Percentiles rank a stretch among this genome's conserved stretches.
phyloP scores from a whole-genome alignment of 2,888 invertebrate species.

The Trichacis sp. region DNA sequence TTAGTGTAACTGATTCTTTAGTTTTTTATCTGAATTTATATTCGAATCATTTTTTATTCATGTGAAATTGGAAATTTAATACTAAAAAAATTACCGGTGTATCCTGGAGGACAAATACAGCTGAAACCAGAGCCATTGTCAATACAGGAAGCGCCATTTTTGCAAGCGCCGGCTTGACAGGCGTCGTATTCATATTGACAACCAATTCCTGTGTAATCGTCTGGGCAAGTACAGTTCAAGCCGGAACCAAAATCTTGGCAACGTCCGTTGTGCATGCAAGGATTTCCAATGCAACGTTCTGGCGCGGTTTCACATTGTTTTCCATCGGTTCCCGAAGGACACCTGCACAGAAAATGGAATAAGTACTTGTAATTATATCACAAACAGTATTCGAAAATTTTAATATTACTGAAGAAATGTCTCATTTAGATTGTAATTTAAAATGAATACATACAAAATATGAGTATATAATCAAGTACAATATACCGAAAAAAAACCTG shows the following conservation, averaged over 20 bases:
- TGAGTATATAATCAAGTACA: no score
- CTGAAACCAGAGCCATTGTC: slow-evolving; percentile 88
- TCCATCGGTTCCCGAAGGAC: slow-evolving; percentile 95
- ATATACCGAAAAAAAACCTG: no score
- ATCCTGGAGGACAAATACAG: slow-evolving; percentile 88
- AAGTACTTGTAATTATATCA: no score
- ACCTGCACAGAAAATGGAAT: slow-evolving; percentile 70
- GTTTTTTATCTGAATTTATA: not conserved
- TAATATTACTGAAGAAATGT: no score
- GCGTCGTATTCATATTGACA: slow-evolving; percentile 96
- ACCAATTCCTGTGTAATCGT: slow-evolving; percentile 87
- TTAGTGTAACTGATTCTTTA: no score
- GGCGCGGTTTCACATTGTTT: slow-evolving; percentile 97
- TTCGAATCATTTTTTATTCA: no score
- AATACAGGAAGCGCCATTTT: slow-evolving; percentile 92
- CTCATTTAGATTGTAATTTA: no score
- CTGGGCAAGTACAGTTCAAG: slow-evolving; percentile 91
- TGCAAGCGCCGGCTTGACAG: slow-evolving; percentile 89
- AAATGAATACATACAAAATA: no score
- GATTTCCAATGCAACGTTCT: slow-evolving; percentile 90
- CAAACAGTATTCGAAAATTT: no score
- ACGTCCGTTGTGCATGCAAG: slow-evolving; percentile 94
- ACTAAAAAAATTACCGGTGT: slow-evolving; percentile 67
- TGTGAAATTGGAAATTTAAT: no score
- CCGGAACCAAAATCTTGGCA: slow-evolving; percentile 97